These are phyloP conservation scores for Brenthis ino DNA, from an alignment of 2,888 invertebrate genomes.

Conservation along the genomic window DNA sequence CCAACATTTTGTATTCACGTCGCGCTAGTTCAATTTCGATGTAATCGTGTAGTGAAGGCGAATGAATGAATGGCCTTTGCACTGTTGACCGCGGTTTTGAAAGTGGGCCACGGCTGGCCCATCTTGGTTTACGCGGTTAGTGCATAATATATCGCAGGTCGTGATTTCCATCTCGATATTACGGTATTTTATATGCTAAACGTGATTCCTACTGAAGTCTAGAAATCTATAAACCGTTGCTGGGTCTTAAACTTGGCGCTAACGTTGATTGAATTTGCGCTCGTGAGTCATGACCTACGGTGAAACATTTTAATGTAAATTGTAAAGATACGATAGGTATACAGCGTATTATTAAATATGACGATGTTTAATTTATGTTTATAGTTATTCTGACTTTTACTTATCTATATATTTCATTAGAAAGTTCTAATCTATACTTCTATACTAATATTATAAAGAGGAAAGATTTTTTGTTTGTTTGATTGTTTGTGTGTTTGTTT, in stretches of 20 bases:
- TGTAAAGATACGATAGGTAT: neutral
- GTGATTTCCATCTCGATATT: constrained; percentile 28
- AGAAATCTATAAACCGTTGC: constrained; percentile 6
- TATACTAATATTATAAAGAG: no score
- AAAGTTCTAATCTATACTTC: no score
- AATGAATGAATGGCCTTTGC: constrained; percentile 55
- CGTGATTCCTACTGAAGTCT: constrained; percentile 12
- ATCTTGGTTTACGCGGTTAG: constrained; percentile 39
- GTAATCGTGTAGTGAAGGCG: constrained; percentile 35
- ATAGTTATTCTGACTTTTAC: no score
- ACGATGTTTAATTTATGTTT: no score
- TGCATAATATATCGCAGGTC: constrained; percentile 31
- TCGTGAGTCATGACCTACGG: constrained; percentile 4
- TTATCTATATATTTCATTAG: no score
- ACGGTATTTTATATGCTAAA: constrained; percentile 17
- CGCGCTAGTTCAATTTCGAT: constrained; percentile 22
- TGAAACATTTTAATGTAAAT: constrained; percentile 1
- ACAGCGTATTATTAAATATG: no score
- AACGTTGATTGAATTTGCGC: constrained; percentile 11
- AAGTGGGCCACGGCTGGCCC: constrained; percentile 60
- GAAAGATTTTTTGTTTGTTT: no score
- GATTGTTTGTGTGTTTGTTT: no score
- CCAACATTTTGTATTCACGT: constrained; percentile 10
- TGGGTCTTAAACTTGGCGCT: constrained; percentile 1
- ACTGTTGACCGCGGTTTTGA: constrained; percentile 57